A percentile compares a stretch with the other conserved stretches of the same genome.
Evolutionary conservation across 2,113 vertebrate species (phyloP).

Genomic region (Engystomops pustulosus): DNA sequence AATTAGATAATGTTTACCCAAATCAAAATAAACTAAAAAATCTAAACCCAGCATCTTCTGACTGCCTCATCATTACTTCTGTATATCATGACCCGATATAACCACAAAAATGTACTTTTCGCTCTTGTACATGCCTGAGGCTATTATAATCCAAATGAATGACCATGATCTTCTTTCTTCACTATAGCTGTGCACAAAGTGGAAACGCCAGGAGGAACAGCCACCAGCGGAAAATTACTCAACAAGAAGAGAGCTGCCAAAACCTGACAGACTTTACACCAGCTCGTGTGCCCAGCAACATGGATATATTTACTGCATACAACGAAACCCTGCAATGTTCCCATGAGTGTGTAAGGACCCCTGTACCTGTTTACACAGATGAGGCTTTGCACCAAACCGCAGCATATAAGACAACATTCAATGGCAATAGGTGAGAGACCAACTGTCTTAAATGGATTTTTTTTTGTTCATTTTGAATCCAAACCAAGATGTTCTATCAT

Average conservation of each 20-base stretch:
- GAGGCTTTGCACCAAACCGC: constrained; percentile 89
- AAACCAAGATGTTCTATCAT: not conserved
- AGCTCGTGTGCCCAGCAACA: constrained; percentile 89
- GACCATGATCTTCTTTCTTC: constrained; percentile 59
- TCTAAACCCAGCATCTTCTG: not conserved
- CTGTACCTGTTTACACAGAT: constrained; percentile 87
- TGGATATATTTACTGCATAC: constrained; percentile 98
- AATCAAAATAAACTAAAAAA: not conserved
- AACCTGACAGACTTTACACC: constrained; percentile 96
- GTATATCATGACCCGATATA: not conserved
- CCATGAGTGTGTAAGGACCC: constrained; percentile 91
- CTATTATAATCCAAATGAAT: not conserved
- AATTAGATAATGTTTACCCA: not conserved
- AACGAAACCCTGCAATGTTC: constrained; percentile 96
- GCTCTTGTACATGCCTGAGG: not conserved
- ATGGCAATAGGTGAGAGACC: constrained; percentile 88
- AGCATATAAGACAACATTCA: constrained; percentile 91
- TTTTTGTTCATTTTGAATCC: not conserved
- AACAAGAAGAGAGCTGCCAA: constrained; percentile 98
- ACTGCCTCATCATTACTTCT: not conserved
- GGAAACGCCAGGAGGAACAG: constrained; percentile 89
- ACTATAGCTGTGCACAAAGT: constrained; percentile 89
- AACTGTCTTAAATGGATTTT: not conserved
- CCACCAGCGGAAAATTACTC: constrained; percentile 95
- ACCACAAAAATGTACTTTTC: not conserved